Conservation (phyloP, 2,888 invertebrate genomes). For the Arenicola marina region DNA sequence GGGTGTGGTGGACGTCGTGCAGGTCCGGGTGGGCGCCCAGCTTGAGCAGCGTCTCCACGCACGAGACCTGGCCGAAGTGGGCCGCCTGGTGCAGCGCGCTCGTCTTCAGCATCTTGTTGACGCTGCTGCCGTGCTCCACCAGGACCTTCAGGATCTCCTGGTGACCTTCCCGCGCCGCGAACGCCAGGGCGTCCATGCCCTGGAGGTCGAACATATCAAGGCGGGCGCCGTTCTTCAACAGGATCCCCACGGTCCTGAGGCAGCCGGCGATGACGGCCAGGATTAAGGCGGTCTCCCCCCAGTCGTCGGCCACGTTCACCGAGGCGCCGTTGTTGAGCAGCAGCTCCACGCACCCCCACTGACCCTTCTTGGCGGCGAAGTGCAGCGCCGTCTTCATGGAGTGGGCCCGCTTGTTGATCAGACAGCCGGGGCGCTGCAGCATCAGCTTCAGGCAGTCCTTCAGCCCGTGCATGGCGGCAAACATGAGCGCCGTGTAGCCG, state of each 20-base stretch:
- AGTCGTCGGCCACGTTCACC: conserved; percentile 16
- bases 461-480: conserved; percentile 9
- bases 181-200: conserved; percentile 7
- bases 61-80: conserved; percentile 12
- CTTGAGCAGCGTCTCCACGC: conserved; percentile 1
- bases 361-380: conserved; percentile 19
- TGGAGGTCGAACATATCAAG: conserved; percentile 13
- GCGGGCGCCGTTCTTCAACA: conserved; percentile 8
- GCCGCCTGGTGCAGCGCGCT: conserved; percentile 14
- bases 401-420: conserved; percentile 10
- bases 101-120: conserved; percentile 4
- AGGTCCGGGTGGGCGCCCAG: conserved; percentile 3
- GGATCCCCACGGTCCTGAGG: background rate
- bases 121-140: conserved; percentile 2
- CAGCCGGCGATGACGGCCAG: conserved; percentile 5
- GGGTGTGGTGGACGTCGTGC: conserved; percentile 11
- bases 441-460: conserved; percentile 5
- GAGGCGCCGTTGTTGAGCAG: conserved; percentile 9
- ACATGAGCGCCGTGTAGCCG: conserved; percentile 16
- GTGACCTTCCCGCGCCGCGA: conserved; percentile 9
- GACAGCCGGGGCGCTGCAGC: conserved; percentile 4
- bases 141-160: background rate
- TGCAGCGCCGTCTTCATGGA: conserved; percentile 15
- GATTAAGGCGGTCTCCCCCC: conserved; percentile 17
- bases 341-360: background rate